Percentiles rank a stretch among this genome's conserved stretches.
phyloP scores from a whole-genome alignment of 2,797 vertebrate species.

The Chaetophractus vellerosus region DNA sequence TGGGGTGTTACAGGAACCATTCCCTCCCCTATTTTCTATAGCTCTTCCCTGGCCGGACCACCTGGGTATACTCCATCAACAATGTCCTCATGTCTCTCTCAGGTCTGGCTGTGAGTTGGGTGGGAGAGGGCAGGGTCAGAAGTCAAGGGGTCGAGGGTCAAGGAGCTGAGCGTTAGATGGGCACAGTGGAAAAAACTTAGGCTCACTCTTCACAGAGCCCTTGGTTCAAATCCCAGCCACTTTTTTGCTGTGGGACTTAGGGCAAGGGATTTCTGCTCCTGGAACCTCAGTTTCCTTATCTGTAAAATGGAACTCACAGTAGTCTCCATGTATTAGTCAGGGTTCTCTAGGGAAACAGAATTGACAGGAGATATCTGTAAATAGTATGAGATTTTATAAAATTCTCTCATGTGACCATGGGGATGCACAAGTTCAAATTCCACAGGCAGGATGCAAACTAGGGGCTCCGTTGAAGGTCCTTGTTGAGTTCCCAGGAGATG shows the following conservation, averaged over 20 bases:
- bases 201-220: background rate
- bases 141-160: background rate
- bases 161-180: background rate
- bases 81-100: constrained; percentile 96
- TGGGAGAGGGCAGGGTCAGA: background rate
- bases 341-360: too few relatives aligned
- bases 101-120: constrained; percentile 87
- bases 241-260: background rate
- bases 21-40: constrained; percentile 81
- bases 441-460: too few relatives aligned
- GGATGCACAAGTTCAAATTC: too few relatives aligned
- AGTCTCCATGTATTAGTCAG: background rate
- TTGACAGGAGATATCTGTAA: too few relatives aligned
- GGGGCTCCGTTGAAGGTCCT: too few relatives aligned
- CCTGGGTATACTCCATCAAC: constrained; percentile 94
- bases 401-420: too few relatives aligned
- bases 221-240: background rate
- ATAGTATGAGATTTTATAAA: too few relatives aligned
- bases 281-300: constrained; percentile 20
- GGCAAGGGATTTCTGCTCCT: background rate
- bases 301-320: background rate
- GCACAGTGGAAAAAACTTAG: background rate
- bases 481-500: too few relatives aligned
- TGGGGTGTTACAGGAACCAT: background rate
- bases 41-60: constrained; percentile 94